These are phyloP conservation scores for Proterorhinus semilunaris DNA, from an alignment of 2,113 vertebrate species.

Conservation along the genomic window DNA sequence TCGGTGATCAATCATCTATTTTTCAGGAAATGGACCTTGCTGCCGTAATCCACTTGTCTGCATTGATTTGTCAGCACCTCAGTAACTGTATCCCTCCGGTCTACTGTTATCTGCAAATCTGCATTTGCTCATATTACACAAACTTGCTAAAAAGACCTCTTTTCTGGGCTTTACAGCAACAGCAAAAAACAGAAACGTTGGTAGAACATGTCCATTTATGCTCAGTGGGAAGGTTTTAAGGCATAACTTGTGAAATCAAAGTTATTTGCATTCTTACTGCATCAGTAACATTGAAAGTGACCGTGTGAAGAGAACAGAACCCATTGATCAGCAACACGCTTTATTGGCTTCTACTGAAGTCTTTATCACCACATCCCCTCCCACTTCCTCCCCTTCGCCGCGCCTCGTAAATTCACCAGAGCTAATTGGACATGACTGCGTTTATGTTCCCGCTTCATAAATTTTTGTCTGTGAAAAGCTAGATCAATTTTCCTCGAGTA, in stretches of 20 bases:
- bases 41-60: slow-evolving; percentile 6
- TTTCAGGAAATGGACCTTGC: slow-evolving; percentile 5
- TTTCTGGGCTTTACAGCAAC: neutral
- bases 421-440: slow-evolving; percentile 78
- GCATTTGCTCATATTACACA: slow-evolving; percentile 11
- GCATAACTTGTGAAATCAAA: too few species aligned
- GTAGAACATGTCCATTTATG: neutral
- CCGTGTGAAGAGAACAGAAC: slow-evolving; percentile 31
- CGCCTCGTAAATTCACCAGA: slow-evolving; percentile 64
- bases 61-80: slow-evolving; percentile 7
- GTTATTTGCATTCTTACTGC: neutral
- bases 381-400: slow-evolving; percentile 49
- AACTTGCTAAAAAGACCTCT: slow-evolving; percentile 3
- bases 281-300: neutral
- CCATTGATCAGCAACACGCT: slow-evolving; percentile 69
- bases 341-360: slow-evolving; percentile 68
- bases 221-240: too few species aligned
- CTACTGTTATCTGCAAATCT: slow-evolving; percentile 9
- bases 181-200: neutral
- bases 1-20: neutral
- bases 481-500: slow-evolving; percentile 73
- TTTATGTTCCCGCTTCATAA: slow-evolving; percentile 76
- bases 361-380: slow-evolving; percentile 66
- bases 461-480: slow-evolving; percentile 72
- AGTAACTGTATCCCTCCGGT: slow-evolving; percentile 5